A percentile compares a stretch with the other conserved stretches of the same genome.
Evolutionary conservation across 2,888 invertebrate species (phyloP).

Genomic region (Augiades crinisus): DNA sequence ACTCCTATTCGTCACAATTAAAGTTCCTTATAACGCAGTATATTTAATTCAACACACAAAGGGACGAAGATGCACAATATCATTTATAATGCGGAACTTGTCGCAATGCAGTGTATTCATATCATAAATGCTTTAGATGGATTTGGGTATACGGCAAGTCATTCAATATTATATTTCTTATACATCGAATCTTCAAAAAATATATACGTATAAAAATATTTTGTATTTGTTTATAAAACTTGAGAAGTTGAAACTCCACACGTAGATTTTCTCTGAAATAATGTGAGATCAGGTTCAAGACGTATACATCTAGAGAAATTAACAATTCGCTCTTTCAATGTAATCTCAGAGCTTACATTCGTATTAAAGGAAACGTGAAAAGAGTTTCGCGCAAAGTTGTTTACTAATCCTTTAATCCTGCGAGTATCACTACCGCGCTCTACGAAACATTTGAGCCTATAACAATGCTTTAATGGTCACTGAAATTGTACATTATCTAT

Average conservation of each 20-base stretch:
- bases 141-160: slow-evolving; percentile 30
- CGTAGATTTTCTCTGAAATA: too few relatives aligned
- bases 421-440: slow-evolving; percentile 62
- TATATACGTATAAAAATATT: too few relatives aligned
- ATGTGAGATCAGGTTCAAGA: too few relatives aligned
- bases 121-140: slow-evolving; percentile 28
- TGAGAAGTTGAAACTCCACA: too few relatives aligned
- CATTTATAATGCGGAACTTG: slow-evolving; percentile 78
- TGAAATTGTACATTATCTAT: slow-evolving; percentile 48
- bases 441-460: slow-evolving; percentile 46
- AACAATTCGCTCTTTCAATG: background rate
- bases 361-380: slow-evolving; percentile 44
- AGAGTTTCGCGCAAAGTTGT: slow-evolving; percentile 57
- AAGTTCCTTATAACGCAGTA: slow-evolving; percentile 66
- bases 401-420: slow-evolving; percentile 73
- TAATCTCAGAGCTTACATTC: background rate
- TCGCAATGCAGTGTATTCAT: slow-evolving; percentile 52
- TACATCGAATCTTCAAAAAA: background rate
- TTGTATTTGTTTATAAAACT: too few relatives aligned
- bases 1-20: slow-evolving; percentile 71
- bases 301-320: background rate
- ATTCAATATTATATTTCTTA: slow-evolving; percentile 24
- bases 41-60: slow-evolving; percentile 65
- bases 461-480: slow-evolving; percentile 64
- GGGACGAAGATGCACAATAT: slow-evolving; percentile 58